Conservation (phyloP, 1,140 invertebrate genomes). For the Idris sp. region DNA sequence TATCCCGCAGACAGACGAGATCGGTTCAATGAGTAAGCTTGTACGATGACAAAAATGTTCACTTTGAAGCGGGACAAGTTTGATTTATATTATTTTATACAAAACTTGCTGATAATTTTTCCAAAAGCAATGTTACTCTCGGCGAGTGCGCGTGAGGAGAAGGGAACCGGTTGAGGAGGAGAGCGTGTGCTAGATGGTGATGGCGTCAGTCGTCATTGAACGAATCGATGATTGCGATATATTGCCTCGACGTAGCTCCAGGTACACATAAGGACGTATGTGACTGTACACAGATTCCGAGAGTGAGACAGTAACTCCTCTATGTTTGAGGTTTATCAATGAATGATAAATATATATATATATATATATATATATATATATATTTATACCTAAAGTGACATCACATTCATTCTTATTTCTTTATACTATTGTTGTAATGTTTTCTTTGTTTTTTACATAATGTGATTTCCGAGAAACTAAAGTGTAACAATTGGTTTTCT, state of each 20-base stretch:
- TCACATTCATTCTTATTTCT: conserved; percentile 6
- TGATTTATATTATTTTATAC: too few species aligned
- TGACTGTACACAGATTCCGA: conserved; percentile 35
- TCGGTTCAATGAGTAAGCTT: conserved; percentile 59
- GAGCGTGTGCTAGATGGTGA: conserved; percentile 62
- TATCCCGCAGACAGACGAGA: conserved; percentile 77
- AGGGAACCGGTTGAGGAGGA: conserved; percentile 59
- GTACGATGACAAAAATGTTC: too few species aligned
- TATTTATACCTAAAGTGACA: conserved; percentile 22
- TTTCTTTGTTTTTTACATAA: too few species aligned
- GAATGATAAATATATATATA: too few species aligned
- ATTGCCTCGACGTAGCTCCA: conserved; percentile 32
- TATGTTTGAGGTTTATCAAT: conserved; percentile 69
- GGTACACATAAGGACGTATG: conserved; percentile 49
- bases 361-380: too few species aligned
- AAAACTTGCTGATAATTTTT: too few species aligned
- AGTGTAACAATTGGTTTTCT: too few species aligned
- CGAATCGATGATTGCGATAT: conserved; percentile 62
- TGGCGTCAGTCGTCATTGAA: conserved; percentile 65
- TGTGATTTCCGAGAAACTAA: too few species aligned
- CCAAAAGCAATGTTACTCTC: conserved; percentile 13
- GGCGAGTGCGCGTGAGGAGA: conserved; percentile 40
- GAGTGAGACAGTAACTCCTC: conserved; percentile 7
- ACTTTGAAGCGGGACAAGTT: too few species aligned
- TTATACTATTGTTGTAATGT: too few species aligned